Evolutionary conservation across 92 coral and sea anemone species (phyloP).

Genomic region (Umimayanthus chanpuru): DNA sequence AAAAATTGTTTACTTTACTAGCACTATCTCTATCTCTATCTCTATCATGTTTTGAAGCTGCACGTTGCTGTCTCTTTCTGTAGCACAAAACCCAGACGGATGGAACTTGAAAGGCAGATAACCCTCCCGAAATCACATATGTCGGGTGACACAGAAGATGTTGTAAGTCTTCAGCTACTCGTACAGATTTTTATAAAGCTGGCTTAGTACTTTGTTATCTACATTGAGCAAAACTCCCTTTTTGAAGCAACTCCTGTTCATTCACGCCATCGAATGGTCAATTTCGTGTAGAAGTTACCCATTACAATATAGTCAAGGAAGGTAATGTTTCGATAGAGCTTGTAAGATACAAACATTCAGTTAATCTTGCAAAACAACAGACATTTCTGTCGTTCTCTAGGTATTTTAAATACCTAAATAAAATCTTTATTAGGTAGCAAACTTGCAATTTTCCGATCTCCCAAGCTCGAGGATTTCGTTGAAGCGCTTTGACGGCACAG

Average conservation of each 20-base stretch:
- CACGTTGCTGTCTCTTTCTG: background rate
- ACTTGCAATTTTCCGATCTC: too few species aligned
- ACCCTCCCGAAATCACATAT: conserved; percentile 19
- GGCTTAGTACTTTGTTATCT: too few species aligned
- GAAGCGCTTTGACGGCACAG: too few species aligned
- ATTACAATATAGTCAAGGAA: background rate
- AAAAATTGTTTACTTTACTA: background rate
- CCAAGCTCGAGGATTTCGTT: too few species aligned
- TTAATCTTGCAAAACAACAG: too few species aligned
- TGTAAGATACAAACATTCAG: background rate
- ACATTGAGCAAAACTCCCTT: too few species aligned
- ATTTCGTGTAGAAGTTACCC: too few species aligned
- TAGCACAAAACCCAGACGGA: conserved; percentile 22
- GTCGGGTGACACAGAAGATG: background rate
- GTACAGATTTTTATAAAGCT: background rate
- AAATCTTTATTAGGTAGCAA: too few species aligned
- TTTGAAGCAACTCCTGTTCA: background rate
- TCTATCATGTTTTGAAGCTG: background rate
- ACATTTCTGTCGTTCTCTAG: background rate
- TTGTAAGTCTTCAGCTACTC: conserved; percentile 9
- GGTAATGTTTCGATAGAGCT: background rate
- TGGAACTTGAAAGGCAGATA: conserved; percentile 32
- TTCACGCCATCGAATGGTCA: too few species aligned
- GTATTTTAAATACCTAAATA: too few species aligned
- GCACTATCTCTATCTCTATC: too few species aligned